Percentiles rank a stretch among this genome's conserved stretches.
phyloP scores from a whole-genome alignment of 2,888 invertebrate species.

The Prosopocoilus inquinatus region DNA sequence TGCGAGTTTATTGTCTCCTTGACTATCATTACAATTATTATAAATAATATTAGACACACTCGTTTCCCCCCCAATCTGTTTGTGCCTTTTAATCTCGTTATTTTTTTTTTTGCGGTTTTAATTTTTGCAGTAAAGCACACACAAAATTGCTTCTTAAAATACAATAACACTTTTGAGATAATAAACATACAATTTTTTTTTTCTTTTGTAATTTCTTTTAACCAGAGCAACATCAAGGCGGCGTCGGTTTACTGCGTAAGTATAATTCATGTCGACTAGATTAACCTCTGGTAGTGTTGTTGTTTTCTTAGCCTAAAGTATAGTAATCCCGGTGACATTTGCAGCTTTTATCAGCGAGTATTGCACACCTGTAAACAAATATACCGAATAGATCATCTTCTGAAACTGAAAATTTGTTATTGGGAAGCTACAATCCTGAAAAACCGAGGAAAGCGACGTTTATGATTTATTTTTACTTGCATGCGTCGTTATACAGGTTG shows the following conservation, averaged over 20 bases:
- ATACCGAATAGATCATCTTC: not conserved
- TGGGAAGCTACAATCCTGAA: too few relatives aligned
- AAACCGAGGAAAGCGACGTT: too few relatives aligned
- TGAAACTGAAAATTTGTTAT: too few relatives aligned
- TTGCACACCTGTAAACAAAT: not conserved
- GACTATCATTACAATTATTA: too few relatives aligned
- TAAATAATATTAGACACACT: too few relatives aligned
- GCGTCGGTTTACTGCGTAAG: not conserved
- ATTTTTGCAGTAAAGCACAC: too few relatives aligned
- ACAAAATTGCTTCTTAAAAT: not conserved
- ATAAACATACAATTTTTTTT: not conserved
- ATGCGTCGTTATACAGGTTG: too few relatives aligned
- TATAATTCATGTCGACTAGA: not conserved
- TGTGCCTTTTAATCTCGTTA: too few relatives aligned
- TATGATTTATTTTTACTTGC: too few relatives aligned
- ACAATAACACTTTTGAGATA: not conserved
- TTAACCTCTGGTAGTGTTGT: slow-evolving; percentile 2
- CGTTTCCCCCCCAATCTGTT: too few relatives aligned
- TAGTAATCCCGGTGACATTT: not conserved
- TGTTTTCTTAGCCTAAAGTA: not conserved
- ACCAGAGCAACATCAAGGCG: not conserved
- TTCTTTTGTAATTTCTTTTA: not conserved
- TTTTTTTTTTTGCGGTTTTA: too few relatives aligned
- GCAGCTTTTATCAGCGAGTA: not conserved
- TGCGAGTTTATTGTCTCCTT: too few relatives aligned